Conservation (phyloP, 2,797 vertebrate genomes). For the Cyprinodon diabolis region DNA sequence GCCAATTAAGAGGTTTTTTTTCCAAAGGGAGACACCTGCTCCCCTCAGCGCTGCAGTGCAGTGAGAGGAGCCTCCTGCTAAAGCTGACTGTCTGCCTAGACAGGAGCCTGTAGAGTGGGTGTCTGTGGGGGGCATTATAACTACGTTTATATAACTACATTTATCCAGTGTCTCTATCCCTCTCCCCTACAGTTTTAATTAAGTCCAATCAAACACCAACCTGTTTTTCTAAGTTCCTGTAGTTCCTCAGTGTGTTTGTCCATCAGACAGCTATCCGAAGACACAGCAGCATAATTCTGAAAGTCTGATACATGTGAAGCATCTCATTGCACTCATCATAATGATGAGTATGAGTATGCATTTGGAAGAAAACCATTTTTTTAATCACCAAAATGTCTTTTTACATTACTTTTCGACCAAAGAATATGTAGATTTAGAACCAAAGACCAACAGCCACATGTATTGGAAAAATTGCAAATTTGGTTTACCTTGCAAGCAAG, state of each 20-base stretch:
- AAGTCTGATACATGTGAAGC: background rate
- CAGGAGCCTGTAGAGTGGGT: background rate
- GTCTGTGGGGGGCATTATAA: background rate
- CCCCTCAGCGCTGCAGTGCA: background rate
- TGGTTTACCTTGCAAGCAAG: too few species aligned
- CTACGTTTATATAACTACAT: background rate
- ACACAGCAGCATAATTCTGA: background rate
- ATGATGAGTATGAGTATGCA: background rate
- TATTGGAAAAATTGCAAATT: too few species aligned
- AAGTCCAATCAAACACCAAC: background rate
- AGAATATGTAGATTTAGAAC: too few species aligned
- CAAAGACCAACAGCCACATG: too few species aligned
- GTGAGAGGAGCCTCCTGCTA: background rate
- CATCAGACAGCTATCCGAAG: background rate
- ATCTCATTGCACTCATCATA: background rate
- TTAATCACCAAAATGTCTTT: too few species aligned
- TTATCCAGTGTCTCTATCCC: background rate
- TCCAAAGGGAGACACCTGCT: too few species aligned
- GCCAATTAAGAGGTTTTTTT: background rate
- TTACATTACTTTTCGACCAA: too few species aligned
- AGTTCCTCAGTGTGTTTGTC: background rate
- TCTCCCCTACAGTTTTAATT: background rate
- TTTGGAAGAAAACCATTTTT: background rate
- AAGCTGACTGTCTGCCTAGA: background rate
- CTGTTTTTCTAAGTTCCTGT: background rate